Evolutionary conservation across 2,888 invertebrate genomes (phyloP).

Genomic region (Scaptomyza caliginosa): DNA sequence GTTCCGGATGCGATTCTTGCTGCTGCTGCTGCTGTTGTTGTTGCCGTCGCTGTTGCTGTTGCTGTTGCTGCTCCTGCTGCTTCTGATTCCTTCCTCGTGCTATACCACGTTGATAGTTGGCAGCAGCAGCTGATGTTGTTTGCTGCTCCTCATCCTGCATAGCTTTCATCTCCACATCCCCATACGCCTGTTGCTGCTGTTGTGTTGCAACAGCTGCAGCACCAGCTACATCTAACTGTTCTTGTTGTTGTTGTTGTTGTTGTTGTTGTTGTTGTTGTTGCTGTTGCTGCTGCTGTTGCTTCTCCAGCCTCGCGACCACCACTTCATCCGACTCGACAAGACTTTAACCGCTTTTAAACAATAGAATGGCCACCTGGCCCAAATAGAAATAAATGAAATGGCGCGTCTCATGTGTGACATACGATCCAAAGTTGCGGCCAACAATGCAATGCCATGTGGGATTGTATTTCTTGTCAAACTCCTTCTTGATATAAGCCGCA

Average conservation of each 20-base stretch:
- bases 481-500: constrained; percentile 99
- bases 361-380: constrained; percentile 98
- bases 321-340: constrained; percentile 77
- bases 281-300: constrained; percentile 47
- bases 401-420: constrained; percentile 99
- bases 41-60: background rate
- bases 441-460: constrained; percentile 99
- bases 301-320: constrained; percentile 70
- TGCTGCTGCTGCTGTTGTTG: constrained; percentile 8
- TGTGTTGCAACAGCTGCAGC: constrained; percentile 9
- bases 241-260: constrained; percentile 36
- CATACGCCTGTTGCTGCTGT: constrained; percentile 26
- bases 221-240: constrained; percentile 16
- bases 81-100: constrained; percentile 5
- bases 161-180: constrained; percentile 21
- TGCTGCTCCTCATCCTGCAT: constrained; percentile 31
- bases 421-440: constrained; percentile 99
- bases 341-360: constrained; percentile 98
- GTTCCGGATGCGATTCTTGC: constrained; percentile 9
- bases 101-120: constrained; percentile 15
- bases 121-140: constrained; percentile 18
- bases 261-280: constrained; percentile 25
- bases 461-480: constrained; percentile 99
- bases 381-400: constrained; percentile 99
- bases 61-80: constrained; percentile 6